phyloP scores from a whole-genome alignment of 2,888 invertebrate species.

The Parnassius mnemosyne region DNA sequence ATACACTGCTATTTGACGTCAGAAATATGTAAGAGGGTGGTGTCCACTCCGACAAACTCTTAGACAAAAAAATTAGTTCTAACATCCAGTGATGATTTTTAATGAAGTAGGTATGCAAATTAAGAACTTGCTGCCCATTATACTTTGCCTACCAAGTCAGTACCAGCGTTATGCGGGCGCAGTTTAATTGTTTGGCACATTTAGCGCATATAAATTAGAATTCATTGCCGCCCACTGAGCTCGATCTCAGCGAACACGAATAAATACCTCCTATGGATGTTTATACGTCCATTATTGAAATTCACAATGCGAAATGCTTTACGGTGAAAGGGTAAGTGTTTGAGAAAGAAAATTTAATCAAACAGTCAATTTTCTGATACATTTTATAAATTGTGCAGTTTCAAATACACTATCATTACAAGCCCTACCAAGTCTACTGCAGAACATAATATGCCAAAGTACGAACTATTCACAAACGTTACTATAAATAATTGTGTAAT shows the following conservation, averaged over 20 bases:
- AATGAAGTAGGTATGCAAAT: slow-evolving; percentile 8
- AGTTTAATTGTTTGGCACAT: slow-evolving; percentile 78
- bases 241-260: slow-evolving; percentile 29
- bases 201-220: slow-evolving; percentile 73
- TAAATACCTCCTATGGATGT: slow-evolving; percentile 23
- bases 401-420: no score
- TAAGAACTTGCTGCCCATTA: slow-evolving; percentile 21
- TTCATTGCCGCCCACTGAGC: slow-evolving; percentile 68
- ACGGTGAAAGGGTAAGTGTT: slow-evolving; percentile 4
- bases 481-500: no score
- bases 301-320: slow-evolving; percentile 22
- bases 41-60: no score
- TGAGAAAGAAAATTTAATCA: slow-evolving; percentile 12
- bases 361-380: no score
- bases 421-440: no score
- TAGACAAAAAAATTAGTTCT: no score
- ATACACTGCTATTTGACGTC: no score
- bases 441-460: no score
- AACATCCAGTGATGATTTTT: no score
- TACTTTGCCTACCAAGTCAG: slow-evolving; percentile 30
- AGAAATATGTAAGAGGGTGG: no score
- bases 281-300: slow-evolving; percentile 21
- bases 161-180: slow-evolving; percentile 34
- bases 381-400: no score
- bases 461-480: no score